These are phyloP conservation scores for Digitonthophagus gazella DNA, from an alignment of 2,888 invertebrate species.

Conservation along the genomic window DNA sequence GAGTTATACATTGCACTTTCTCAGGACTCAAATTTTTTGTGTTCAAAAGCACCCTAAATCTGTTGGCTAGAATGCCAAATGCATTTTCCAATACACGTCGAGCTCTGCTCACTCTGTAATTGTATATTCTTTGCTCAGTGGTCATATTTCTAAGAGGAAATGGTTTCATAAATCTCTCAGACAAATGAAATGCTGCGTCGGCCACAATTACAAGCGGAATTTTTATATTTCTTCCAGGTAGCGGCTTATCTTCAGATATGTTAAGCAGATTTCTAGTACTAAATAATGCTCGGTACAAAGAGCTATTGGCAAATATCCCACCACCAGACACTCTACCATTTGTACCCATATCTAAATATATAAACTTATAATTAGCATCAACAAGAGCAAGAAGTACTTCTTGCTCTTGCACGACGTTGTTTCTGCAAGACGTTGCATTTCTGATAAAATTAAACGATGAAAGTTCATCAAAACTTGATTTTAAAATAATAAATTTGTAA, in stretches of 20 bases:
- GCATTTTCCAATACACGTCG: constrained; percentile 34
- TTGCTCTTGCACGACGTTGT: too few species aligned
- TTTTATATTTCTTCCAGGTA: not conserved
- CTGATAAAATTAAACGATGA: too few species aligned
- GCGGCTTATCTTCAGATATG: not conserved
- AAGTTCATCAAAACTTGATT: too few species aligned
- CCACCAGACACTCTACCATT: constrained; percentile 33
- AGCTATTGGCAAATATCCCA: constrained; percentile 23
- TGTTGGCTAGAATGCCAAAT: constrained; percentile 29
- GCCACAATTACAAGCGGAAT: constrained; percentile 13
- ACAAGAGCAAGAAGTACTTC: constrained; percentile 21
- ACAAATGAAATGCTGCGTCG: constrained; percentile 15
- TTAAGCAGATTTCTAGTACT: not conserved
- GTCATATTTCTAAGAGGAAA: constrained; percentile 25
- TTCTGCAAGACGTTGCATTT: too few species aligned
- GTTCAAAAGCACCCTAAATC: constrained; percentile 32
- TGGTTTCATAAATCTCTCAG: constrained; percentile 12
- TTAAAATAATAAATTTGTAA: too few species aligned
- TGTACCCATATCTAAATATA: constrained; percentile 31
- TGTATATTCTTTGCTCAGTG: constrained; percentile 29
- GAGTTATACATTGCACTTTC: constrained; percentile 11
- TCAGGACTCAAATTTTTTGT: constrained; percentile 20
- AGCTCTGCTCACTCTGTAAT: constrained; percentile 31
- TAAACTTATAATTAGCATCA: constrained; percentile 30
- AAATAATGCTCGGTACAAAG: not conserved